Evolutionary conservation across 1,140 invertebrate genomes (phyloP).

Genomic region (Cataglyphis hispanica): DNA sequence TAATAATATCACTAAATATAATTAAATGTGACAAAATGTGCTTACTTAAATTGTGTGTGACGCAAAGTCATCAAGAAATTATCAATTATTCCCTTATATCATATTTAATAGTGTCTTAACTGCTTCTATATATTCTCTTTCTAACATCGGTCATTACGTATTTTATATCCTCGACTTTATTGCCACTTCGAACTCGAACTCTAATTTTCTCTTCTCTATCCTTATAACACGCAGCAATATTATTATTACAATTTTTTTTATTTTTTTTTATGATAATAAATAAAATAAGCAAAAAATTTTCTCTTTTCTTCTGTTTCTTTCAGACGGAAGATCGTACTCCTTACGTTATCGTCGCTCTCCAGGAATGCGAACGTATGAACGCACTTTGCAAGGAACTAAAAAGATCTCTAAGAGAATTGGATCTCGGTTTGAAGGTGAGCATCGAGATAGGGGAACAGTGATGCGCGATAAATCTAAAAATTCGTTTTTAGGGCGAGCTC

Average conservation of each 20-base stretch:
- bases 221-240: background rate
- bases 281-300: background rate
- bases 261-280: background rate
- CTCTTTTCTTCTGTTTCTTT: background rate
- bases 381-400: slow-evolving; percentile 93
- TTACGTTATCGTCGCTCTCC: slow-evolving; percentile 96
- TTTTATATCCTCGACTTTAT: slow-evolving; percentile 9
- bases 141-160: background rate
- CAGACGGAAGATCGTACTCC: slow-evolving; percentile 95
- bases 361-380: slow-evolving; percentile 99
- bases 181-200: background rate
- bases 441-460: background rate
- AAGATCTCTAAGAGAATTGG: slow-evolving; percentile 93
- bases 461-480: background rate
- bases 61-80: background rate
- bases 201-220: background rate
- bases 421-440: slow-evolving; percentile 94
- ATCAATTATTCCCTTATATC: background rate
- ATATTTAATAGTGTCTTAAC: background rate
- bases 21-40: background rate
- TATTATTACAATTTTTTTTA: background rate
- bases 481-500: slow-evolving; percentile 91
- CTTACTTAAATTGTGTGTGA: background rate
- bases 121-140: background rate
- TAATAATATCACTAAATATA: no score